Conservation (phyloP, 1,140 invertebrate species). For the Medauroidea extradentata region DNA sequence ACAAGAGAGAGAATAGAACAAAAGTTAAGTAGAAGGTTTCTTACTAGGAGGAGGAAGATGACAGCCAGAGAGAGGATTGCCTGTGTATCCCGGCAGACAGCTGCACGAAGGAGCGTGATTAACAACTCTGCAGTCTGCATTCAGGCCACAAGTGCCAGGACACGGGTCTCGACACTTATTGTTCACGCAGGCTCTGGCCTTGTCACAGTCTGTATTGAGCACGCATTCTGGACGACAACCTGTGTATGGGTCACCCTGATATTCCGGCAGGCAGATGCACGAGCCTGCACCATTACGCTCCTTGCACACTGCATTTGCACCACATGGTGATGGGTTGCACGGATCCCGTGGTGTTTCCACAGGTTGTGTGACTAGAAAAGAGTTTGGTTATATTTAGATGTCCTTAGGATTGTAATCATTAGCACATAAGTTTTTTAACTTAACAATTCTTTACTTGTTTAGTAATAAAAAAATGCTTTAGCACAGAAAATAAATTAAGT, state of each 20-base stretch:
- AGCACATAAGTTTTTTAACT: too few species aligned
- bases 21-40: not conserved
- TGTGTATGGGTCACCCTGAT: conserved; percentile 60
- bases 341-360: conserved; percentile 47
- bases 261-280: conserved; percentile 63
- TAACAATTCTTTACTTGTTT: too few species aligned
- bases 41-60: conserved; percentile 20
- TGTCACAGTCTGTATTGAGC: conserved; percentile 66
- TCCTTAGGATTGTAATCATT: too few species aligned
- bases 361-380: conserved; percentile 9
- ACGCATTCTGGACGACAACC: conserved; percentile 70
- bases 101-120: conserved; percentile 71
- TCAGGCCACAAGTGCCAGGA: conserved; percentile 63
- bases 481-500: too few species aligned
- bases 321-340: conserved; percentile 63
- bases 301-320: conserved; percentile 65
- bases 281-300: conserved; percentile 59
- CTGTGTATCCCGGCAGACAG: conserved; percentile 64
- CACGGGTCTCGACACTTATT: conserved; percentile 74
- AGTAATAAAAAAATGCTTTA: too few species aligned
- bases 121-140: conserved; percentile 67
- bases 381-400: too few species aligned
- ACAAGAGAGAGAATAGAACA: conserved; percentile 1
- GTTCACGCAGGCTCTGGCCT: conserved; percentile 65
- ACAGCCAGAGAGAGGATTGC: conserved; percentile 71